Evolutionary conservation across 1,140 invertebrate species (phyloP), one percentile per base, ranked within the genome.

Genomic region (Archivesica marissinica): DNA sequence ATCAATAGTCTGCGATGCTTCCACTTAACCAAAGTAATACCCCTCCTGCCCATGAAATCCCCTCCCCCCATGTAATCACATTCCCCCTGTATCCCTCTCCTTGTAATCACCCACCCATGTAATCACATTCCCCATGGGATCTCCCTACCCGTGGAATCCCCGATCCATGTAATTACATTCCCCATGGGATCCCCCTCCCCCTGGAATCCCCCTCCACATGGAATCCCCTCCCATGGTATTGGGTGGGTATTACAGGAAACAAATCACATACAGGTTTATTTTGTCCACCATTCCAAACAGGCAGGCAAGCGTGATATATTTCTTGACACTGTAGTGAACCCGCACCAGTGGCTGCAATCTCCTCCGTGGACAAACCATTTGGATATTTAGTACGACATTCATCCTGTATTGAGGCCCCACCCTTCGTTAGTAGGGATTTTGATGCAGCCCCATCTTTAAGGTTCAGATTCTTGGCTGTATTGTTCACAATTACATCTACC

Each of bases 401-500:
- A 23, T 76, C 7, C 72, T 89, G 88, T 17, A 89, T 68, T 20
- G 33, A 47, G 13, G 56, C n/a, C n/a, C 90, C 89, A 15, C 70
- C 86, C 30, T 39, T 81, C 23, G 66, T 47, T 28, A 88, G 54
- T 20, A 89, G 74, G 0, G 84, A 74, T 11, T 25, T 87, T 3
- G 90, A 85, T 44, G 88, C 87, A n/a, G 79, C 72, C 2, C 88
- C 88, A 61, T 76, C 78, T 28, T 54, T 85, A 7, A 90, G 83
- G 28, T 86, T 70, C 44, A 91, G 86, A 13, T 52, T 70, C 23
- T 78, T 23, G 11, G 84, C 56, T 64, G 86, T 84, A 11, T 86
- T 89, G 80, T 88, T 90, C 17, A 90, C 85, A 50, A 91, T 81
- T 2, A 88, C 90, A 84, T 90, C 86, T 25, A 88, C 87, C 90